Evolutionary conservation across 2,888 invertebrate species (phyloP), one percentile per base, ranked within the genome.

Genomic region (Lypha dubia): DNA sequence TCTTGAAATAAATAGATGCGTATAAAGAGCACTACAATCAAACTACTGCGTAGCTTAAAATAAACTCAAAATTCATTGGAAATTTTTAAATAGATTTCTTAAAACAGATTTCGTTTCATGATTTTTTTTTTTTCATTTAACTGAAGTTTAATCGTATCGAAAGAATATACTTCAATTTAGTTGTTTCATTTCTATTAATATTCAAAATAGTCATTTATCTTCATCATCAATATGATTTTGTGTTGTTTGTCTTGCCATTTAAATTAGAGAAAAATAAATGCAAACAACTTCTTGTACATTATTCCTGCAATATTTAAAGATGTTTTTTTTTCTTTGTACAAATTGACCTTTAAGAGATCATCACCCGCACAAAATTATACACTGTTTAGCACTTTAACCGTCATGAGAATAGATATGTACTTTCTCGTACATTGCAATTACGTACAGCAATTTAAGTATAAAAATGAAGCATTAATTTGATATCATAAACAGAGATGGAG

Each of bases 331-430:
- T 60, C 13, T 15, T 38, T 77, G 35, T 73, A 73, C 35, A 65
- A 79, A 79, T 74, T 84, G 84, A 84, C 81, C 84, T 79, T 65
- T 51, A 56, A 22, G 65, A 70, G 77, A 77, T 79, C 77, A 84
- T 77, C 84, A 84, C 82, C 84, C 81, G 84, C 84, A 84, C 82
- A 81, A 70, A 74, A 74, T 70, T 44, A 73, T 53, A 84, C 67
- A 68, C 77, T 58, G 46, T 74, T 28, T 63, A 70, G 35, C 73
- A 83, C 79, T 83, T 74, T 46, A 79, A 68, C 9, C 17, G 28
- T 24, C 67, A 68, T 62, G 73, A 65, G 73, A 51, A 67, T 38
- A 68, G 41, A 49, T 68, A 20, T 28, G 13, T 24, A 53, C 20
- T 8, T 8, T 35, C 11, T 3, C 20, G 35, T 24, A 44, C 15